Evolutionary conservation across 2,888 invertebrate species (phyloP).

Genomic region (Diploptera punctata): DNA sequence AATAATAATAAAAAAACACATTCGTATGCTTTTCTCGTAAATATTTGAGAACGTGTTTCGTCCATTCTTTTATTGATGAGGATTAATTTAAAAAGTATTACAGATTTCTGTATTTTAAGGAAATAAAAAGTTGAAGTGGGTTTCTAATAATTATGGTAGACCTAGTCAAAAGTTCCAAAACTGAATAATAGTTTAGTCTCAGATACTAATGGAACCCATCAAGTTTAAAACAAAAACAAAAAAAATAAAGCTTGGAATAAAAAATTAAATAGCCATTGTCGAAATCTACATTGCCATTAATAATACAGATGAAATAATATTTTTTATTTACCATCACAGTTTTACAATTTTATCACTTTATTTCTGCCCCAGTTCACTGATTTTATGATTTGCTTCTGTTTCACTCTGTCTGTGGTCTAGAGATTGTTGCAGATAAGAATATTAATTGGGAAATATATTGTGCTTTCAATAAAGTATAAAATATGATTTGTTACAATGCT

Average conservation of each 20-base stretch:
- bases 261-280: too few species aligned
- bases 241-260: too few species aligned
- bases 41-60: slow-evolving; percentile 31
- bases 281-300: too few species aligned
- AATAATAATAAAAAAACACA: too few species aligned
- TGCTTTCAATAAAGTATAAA: slow-evolving; percentile 37
- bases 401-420: slow-evolving; percentile 2
- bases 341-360: not conserved
- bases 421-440: slow-evolving; percentile 25
- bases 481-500: not conserved
- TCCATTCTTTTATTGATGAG: slow-evolving; percentile 36
- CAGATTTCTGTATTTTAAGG: slow-evolving; percentile 36
- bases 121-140: too few species aligned
- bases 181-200: too few species aligned
- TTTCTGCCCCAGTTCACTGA: not conserved
- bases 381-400: not conserved
- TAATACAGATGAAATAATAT: too few species aligned
- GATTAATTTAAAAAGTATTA: slow-evolving; percentile 26
- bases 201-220: too few species aligned
- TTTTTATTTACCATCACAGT: too few species aligned
- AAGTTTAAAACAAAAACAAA: too few species aligned
- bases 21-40: slow-evolving; percentile 34
- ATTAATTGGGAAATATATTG: slow-evolving; percentile 36
- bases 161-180: too few species aligned
- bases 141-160: too few species aligned